Evolutionary conservation across 92 coral and sea anemone genomes (phyloP).

Genomic region (Heteractis magnifica): DNA sequence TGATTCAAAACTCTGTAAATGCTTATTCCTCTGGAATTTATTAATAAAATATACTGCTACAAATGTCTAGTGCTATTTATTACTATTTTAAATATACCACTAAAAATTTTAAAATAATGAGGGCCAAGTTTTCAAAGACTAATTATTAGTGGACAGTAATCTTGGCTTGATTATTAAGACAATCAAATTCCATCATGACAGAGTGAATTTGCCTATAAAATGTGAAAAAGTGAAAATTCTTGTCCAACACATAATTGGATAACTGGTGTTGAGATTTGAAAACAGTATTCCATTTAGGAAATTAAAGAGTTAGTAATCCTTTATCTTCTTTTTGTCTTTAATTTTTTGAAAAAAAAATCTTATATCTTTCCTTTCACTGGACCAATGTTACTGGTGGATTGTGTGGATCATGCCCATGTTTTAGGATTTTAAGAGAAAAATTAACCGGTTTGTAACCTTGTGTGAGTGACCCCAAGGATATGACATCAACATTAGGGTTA

Average conservation of each 20-base stretch:
- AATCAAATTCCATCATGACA: too few species aligned
- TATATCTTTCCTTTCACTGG: neutral
- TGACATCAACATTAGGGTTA: constrained; percentile 84
- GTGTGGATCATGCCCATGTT: constrained; percentile 78
- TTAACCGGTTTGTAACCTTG: constrained; percentile 80
- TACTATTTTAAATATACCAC: too few species aligned
- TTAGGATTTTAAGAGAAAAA: constrained; percentile 85
- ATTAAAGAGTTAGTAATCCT: neutral
- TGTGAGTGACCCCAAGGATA: constrained; percentile 87
- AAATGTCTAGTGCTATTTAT: too few species aligned
- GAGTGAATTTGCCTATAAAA: too few species aligned
- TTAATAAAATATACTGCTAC: neutral
- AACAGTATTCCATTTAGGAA: too few species aligned
- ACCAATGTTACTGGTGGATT: constrained; percentile 67
- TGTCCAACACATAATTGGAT: too few species aligned
- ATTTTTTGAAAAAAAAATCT: neutral
- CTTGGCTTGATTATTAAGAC: too few species aligned
- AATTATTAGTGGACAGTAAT: too few species aligned
- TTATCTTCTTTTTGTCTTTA: neutral
- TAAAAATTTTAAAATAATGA: too few species aligned
- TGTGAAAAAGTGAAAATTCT: too few species aligned
- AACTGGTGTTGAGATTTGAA: too few species aligned
- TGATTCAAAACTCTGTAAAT: neutral
- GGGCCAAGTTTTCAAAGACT: too few species aligned
- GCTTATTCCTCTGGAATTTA: neutral